Evolutionary conservation across 2,797 vertebrate genomes (phyloP), one percentile per base, ranked within the genome.

Genomic region (Nyctibius grandis): DNA sequence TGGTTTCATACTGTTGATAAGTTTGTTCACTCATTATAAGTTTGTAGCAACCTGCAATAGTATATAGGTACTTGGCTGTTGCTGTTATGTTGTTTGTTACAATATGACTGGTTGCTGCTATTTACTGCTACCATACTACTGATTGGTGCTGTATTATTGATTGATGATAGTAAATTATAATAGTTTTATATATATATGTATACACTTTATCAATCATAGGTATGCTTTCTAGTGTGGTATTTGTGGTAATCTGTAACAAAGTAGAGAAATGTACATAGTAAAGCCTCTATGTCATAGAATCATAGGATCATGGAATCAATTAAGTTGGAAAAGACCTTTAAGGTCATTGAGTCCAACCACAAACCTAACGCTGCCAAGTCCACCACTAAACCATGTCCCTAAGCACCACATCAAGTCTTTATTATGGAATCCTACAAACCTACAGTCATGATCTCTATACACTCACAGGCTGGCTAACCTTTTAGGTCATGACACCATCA

Each of bases 381-480:
- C 54, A 34, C 33, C 33, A 34, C 33, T 57, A n/a, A 34, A 57
- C 54, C 54, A n/a, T 26, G 23, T 59, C 23, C 34, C 31, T 59
- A 25, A 16, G 57, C 22, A 34, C 15, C 15, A 59, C 9, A 11
- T 15, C 23, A 11, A 56, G 31, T 67, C 38, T 14, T 67, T 63
- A 22, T 68, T 54, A 54, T 3, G 9, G 40, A 80, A 56, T 78
- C 45, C 51, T 65, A 2, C 11, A 22, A 73, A 59, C 4, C 19
- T 44, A 11, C 1, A 1, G 7, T 74, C 36, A 70, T 2, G 3
- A 60, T 34, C 3, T 59, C 10, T n/a, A 40, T 22, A 28, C 5
- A 38, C 5, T 11, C 5, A 7, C 29, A 45, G 36, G 31, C 7
- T 6, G 1, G 4, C 38, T 50, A 78, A 60, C 3, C 6, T 12